Base-by-base conservation (phyloP, 2,797 vertebrate genomes). In the Falco biarmicus region DNA sequence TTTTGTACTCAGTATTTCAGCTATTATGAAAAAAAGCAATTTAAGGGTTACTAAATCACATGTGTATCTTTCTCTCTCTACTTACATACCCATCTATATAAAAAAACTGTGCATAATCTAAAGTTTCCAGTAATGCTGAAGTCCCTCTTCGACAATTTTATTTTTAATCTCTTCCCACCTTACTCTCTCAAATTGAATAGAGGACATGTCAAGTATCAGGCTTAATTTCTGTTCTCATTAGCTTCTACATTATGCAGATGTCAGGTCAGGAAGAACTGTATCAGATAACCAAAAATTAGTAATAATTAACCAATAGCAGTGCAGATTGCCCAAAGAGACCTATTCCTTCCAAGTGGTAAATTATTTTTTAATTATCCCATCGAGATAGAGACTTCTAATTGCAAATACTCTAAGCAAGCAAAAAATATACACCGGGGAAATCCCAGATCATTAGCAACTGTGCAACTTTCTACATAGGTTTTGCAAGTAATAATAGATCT, bases 221-320 rank as follows among this genome's bases (percentile, higher is more conserved):
- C 87, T 95, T 96, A 95, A 95, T 93, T 96, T 93, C 91, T 95
- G 88, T 89, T 93, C 94, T 96, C 95, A 95, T 96, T 95, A 96
- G 81, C 92, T 93, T 80, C 93, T 61, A 91, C 89, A 93, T 95
- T 95, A 97, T 81, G 90, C 93, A 96, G 94, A 95, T 96, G 94
- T 95, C 94, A 91, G 90, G 93, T 95, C 84, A 95, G 92, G 82
- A 96, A 93, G 69, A 93, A 87, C 84, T 22, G 13, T 87, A 95
- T 81, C 86, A 79, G 77, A 93, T 90, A 96, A 95, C 91, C 75
- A 90, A 92, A 92, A 97, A 90, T 96, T 93, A 90, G 89, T 78
- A 93, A 94, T 95, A 95, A 96, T 92, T 95, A 94, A 95, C 91
- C 92, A 88, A 89, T 74, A 92, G 92, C 84, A 83, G 73, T 53